Evolutionary conservation across 2,888 invertebrate species (phyloP).

Genomic region (Ctena decussata): DNA sequence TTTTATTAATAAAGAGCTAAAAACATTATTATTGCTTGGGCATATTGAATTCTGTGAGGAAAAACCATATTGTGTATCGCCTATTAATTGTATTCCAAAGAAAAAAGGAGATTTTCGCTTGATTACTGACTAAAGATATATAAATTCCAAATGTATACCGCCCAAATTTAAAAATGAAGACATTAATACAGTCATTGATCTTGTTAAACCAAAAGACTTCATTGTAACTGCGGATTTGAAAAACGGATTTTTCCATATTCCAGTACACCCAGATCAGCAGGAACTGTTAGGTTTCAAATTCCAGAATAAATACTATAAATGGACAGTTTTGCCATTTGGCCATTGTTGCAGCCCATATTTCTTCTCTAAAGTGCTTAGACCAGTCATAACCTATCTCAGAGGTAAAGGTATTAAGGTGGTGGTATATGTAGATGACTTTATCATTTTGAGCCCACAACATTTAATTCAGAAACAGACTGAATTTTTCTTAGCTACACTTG

Average conservation of each 20-base stretch:
- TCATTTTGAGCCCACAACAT: not conserved
- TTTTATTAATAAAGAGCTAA: conserved; percentile 12
- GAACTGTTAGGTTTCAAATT: conserved; percentile 18
- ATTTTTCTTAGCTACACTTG: not conserved
- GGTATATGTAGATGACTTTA: conserved; percentile 25
- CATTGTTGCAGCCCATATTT: conserved; percentile 20
- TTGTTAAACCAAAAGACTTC: conserved; percentile 18
- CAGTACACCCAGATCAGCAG: conserved; percentile 1
- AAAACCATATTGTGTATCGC: not conserved
- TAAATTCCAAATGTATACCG: not conserved
- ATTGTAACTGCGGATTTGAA: conserved; percentile 23
- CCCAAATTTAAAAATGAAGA: conserved; percentile 25
- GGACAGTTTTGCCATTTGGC: conserved; percentile 21
- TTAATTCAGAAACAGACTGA: not conserved
- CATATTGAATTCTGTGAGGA: not conserved
- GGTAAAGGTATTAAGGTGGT: conserved; percentile 11
- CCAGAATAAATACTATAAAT: not conserved
- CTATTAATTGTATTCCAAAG: conserved; percentile 32
- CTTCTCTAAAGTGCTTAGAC: conserved; percentile 19
- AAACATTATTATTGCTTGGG: not conserved
- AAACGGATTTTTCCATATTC: conserved; percentile 33
- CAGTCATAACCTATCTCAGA: conserved; percentile 8
- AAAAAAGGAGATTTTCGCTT: conserved; percentile 17
- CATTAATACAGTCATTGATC: conserved; percentile 8
- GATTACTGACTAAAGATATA: conserved; percentile 12